phyloP scores from a whole-genome alignment of 2,113 vertebrate species.

The Lepisosteus osseus region DNA sequence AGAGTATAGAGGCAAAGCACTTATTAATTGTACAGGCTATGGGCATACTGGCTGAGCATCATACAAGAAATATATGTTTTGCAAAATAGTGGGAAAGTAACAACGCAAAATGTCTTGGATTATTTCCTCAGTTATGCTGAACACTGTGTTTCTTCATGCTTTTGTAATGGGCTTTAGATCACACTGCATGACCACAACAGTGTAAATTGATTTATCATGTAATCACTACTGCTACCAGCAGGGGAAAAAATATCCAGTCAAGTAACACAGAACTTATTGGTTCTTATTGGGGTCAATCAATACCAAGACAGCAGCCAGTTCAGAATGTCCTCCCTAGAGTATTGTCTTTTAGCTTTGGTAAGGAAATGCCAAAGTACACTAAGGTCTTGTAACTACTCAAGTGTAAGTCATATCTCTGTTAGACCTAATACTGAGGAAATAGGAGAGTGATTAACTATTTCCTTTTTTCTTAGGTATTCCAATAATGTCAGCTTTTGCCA shows the following conservation, averaged over 20 bases:
- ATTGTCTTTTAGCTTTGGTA: conserved; percentile 14
- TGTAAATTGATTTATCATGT: conserved; percentile 33
- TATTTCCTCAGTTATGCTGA: conserved; percentile 4
- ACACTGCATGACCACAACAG: conserved; percentile 13
- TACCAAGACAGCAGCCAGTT: conserved; percentile 13
- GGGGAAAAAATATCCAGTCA: conserved; percentile 18
- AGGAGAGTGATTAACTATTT: neutral
- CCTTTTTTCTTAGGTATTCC: no score
- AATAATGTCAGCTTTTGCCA: no score
- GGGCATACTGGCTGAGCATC: no score
- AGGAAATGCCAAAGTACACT: conserved; percentile 18
- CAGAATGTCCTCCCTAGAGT: conserved; percentile 9
- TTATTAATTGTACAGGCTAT: no score
- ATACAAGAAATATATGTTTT: no score
- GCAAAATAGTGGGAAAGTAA: neutral
- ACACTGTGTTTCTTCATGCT: conserved; percentile 1
- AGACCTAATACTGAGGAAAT: neutral
- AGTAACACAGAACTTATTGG: conserved; percentile 11
- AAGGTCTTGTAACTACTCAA: conserved; percentile 1
- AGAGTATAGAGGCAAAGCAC: no score
- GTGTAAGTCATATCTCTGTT: neutral
- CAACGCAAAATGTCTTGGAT: neutral
- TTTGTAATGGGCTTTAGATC: neutral
- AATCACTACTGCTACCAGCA: conserved; percentile 7
- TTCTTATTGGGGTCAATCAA: conserved; percentile 28